A percentile compares a stretch with the other conserved stretches of the same genome.
These are phyloP conservation scores for Heliconius melpomene DNA, from an alignment of 1,140 invertebrate species.

Conservation along the genomic window DNA sequence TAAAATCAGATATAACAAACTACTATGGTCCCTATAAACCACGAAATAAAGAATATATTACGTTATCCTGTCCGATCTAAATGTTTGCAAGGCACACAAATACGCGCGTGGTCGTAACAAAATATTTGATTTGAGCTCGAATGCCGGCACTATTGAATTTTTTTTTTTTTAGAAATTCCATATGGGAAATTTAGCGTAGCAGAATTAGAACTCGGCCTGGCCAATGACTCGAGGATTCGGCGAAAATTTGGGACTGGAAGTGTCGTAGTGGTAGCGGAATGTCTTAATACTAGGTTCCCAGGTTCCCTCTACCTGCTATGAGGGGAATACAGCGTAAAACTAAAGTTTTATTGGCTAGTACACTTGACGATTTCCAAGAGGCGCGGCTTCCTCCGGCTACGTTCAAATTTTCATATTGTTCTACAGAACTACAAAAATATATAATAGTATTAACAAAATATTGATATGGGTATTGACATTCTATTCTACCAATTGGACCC, in stretches of 20 bases:
- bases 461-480: not conserved
- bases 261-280: too few species aligned
- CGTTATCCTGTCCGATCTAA: conserved; percentile 7
- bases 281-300: too few species aligned
- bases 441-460: too few species aligned
- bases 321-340: too few species aligned
- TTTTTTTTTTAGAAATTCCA: not conserved
- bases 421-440: too few species aligned
- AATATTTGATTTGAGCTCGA: conserved; percentile 17
- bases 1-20: not conserved
- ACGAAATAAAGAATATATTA: conserved; percentile 3
- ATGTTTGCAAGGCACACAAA: conserved; percentile 17
- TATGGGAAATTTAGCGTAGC: not conserved
- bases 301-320: too few species aligned
- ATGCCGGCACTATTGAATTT: conserved; percentile 3
- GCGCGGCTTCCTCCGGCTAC: not conserved
- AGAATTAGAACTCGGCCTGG: not conserved
- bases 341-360: too few species aligned
- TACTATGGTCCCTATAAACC: conserved; percentile 4
- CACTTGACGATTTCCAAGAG: too few species aligned
- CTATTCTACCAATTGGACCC: not conserved
- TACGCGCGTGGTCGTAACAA: conserved; percentile 18
- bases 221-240: too few species aligned
- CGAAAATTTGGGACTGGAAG: too few species aligned
- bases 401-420: not conserved